Evolutionary conservation across 2,888 invertebrate genomes (phyloP), one percentile per base, ranked within the genome.

Genomic region (Sinodicranocentrus sp.): DNA sequence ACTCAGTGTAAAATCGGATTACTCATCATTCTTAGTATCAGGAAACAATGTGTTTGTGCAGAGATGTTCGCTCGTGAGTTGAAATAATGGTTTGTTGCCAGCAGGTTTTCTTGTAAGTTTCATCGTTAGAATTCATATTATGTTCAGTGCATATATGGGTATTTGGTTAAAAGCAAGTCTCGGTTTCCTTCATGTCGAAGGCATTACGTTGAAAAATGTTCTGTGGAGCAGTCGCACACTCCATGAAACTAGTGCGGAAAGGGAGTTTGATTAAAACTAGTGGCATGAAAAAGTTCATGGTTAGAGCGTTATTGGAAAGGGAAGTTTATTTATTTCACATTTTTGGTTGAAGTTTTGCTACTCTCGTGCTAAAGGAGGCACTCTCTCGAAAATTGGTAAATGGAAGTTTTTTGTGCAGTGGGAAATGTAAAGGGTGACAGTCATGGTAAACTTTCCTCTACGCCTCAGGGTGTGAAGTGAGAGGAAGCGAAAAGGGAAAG

Each of bases 301-400:
- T 77, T 44, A 80, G 59, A 59, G 54, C 28, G 54, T 65, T 80
- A 80, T 80, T 80, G 80, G 67, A 80, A 80, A 80, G 63, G 72
- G 80, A 80, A 80, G 80, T 80, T 80, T 80, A 73, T 80, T 80
- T 80, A 80, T 80, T 80, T 80, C 80, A 54, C 80, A 59, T 80
- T 65, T 80, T 80, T 72, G 65, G 73, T 23, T 59, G 28, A 80
- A 73, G 28, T 79, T 73, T 65, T 54, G 52, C 19, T 21, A 13
- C 26, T 2, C 19, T 23, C 57, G 23, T 57, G 8, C 3, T 6
- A 21, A 23, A 3, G 57, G 15, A 5, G n/a, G 57, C 23, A 61
- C 54, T 33, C 48, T 79, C 3, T 52, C 52, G 23, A 52, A 65
- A 71, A 72, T 26, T 63, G 79, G 63, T 65, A 72, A 72, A 79